Percentiles rank a stretch among this genome's conserved stretches.
These are phyloP conservation scores for Zonotrichia leucophrys DNA, from an alignment of 2,113 vertebrate species.

Conservation along the genomic window DNA sequence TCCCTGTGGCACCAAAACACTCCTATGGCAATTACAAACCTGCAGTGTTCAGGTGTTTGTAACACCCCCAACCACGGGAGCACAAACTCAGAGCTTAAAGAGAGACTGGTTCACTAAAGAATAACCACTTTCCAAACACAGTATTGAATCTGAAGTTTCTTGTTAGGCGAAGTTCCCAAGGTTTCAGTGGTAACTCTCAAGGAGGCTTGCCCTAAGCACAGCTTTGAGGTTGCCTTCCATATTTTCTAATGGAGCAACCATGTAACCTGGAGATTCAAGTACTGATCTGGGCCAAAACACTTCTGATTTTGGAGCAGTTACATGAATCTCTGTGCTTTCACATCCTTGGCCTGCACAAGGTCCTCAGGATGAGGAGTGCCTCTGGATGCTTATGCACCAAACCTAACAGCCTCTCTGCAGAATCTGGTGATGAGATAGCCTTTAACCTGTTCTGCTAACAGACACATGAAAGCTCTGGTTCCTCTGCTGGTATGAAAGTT, in stretches of 20 bases:
- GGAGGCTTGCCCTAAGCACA: neutral
- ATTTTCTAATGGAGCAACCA: neutral
- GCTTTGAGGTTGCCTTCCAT: neutral
- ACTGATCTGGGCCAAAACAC: neutral
- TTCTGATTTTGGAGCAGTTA: neutral
- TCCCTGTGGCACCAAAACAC: neutral
- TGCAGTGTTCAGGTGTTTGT: neutral
- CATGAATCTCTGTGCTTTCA: neutral
- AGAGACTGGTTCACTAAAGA: neutral
- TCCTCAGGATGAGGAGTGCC: neutral
- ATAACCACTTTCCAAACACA: neutral
- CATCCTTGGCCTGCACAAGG: neutral
- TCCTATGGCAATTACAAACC: neutral
- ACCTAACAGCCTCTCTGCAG: neutral
- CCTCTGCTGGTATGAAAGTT: neutral
- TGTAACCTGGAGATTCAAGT: neutral
- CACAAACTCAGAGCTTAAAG: neutral
- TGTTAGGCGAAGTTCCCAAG: neutral
- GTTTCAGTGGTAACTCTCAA: neutral
- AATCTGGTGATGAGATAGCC: neutral
- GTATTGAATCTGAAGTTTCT: neutral
- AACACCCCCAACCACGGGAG: accelerated
- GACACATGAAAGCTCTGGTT: neutral
- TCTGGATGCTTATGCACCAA: neutral
- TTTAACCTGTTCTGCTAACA: neutral